Percentiles rank a stretch among this genome's conserved stretches.
These are phyloP conservation scores for Sebastes oblongus DNA, from an alignment of 2,797 vertebrate genomes.

Conservation along the genomic window DNA sequence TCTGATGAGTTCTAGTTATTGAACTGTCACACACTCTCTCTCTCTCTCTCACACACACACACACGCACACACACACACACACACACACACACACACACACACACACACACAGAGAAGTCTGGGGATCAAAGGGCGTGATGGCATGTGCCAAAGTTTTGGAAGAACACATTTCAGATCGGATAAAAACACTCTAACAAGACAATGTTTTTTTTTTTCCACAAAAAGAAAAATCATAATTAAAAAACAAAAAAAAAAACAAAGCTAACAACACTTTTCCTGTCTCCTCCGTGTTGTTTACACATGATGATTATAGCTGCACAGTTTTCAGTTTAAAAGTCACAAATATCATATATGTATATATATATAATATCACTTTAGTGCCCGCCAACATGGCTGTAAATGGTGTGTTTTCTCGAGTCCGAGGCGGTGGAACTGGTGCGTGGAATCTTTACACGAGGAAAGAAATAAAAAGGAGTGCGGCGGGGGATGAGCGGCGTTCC, in stretches of 20 bases:
- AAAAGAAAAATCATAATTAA: constrained; percentile 72
- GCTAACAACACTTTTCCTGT: constrained; percentile 79
- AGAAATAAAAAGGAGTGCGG: constrained; percentile 57
- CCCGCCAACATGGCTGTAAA: constrained; percentile 83
- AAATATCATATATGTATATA: constrained; percentile 72
- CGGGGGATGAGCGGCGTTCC: constrained; percentile 56
- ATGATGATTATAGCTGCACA: constrained; percentile 89
- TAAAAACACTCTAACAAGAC: constrained; percentile 80
- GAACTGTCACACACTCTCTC: not conserved
- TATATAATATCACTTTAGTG: constrained; percentile 76
- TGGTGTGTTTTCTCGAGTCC: constrained; percentile 73
- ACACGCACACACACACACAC: not conserved
- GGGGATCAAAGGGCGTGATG: constrained; percentile 59
- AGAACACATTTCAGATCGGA: constrained; percentile 87
- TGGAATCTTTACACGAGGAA: constrained; percentile 86
- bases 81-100: not conserved
- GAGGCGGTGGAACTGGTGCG: constrained; percentile 80
- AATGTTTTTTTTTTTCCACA: constrained; percentile 71
- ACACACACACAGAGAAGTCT: constrained; percentile 28
- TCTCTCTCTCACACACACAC: no score
- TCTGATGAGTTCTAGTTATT: constrained; percentile 68
- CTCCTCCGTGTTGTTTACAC: constrained; percentile 78
- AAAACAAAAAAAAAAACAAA: constrained; percentile 73
- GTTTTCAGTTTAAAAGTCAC: constrained; percentile 84
- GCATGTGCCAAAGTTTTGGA: constrained; percentile 81